These are phyloP conservation scores for Tetanocera ferruginea DNA, from an alignment of 2,888 invertebrate genomes.

Conservation along the genomic window DNA sequence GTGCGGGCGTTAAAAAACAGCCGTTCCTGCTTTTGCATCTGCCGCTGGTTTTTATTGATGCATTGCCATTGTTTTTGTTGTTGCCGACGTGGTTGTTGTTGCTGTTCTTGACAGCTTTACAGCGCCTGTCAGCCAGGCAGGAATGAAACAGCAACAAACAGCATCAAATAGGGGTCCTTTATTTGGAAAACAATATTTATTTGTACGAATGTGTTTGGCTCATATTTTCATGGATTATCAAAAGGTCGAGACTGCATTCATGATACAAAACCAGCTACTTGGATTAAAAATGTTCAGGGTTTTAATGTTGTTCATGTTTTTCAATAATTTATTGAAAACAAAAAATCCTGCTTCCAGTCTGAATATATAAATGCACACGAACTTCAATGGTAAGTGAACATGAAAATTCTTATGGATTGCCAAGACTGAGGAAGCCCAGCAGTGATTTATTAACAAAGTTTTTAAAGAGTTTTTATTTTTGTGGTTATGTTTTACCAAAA, in stretches of 20 bases:
- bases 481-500: too few relatives aligned
- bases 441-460: too few relatives aligned
- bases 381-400: too few relatives aligned
- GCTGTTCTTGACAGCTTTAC: constrained; percentile 22
- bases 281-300: neutral
- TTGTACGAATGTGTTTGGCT: neutral
- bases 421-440: too few relatives aligned
- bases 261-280: neutral
- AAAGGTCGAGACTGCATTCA: neutral
- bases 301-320: too few relatives aligned
- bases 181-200: constrained; percentile 9
- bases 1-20: constrained; percentile 16
- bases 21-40: neutral
- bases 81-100: neutral
- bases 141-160: neutral
- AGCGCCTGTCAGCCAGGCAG: constrained; percentile 6
- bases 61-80: neutral
- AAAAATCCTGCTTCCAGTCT: too few relatives aligned
- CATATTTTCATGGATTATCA: constrained; percentile 2
- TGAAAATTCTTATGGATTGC: too few relatives aligned
- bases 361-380: too few relatives aligned
- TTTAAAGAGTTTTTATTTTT: too few relatives aligned
- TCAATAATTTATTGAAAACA: too few relatives aligned
- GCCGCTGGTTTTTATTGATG: constrained; percentile 14
- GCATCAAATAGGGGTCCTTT: constrained; percentile 30